Conservation (phyloP, 2,113 vertebrate species). For the Zeus faber region DNA sequence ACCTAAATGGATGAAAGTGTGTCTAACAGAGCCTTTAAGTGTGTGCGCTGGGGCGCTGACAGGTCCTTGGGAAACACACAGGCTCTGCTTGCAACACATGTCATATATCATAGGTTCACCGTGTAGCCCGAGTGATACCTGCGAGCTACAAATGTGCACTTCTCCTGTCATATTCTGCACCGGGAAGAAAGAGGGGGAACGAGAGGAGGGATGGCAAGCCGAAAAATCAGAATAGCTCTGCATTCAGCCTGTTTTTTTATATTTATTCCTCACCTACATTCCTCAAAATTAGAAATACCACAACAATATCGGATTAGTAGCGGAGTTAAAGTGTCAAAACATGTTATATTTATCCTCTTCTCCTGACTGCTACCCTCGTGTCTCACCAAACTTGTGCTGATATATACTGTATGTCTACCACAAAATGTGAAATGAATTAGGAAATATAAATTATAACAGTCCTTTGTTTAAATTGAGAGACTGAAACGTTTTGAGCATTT, state of each 20-base stretch:
- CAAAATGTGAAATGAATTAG: no score
- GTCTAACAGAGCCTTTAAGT: constrained; percentile 67
- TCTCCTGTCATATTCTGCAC: constrained; percentile 61
- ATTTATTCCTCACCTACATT: not conserved
- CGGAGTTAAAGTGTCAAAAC: not conserved
- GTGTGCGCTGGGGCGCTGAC: constrained; percentile 65
- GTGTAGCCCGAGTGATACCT: constrained; percentile 72
- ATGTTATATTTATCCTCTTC: not conserved
- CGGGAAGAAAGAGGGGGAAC: constrained; percentile 41
- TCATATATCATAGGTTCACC: constrained; percentile 78
- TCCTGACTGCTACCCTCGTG: not conserved
- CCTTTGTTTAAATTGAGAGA: no score
- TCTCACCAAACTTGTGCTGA: no score
- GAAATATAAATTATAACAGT: no score
- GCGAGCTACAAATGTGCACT: constrained; percentile 75
- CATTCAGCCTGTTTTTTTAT: constrained; percentile 45
- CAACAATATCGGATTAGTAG: constrained; percentile 24
- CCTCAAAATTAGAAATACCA: constrained; percentile 10
- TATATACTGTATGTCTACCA: no score
- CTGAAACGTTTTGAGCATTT: no score
- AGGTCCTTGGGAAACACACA: constrained; percentile 74
- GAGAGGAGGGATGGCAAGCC: constrained; percentile 38
- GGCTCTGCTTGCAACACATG: constrained; percentile 76
- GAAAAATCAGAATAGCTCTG: constrained; percentile 64
- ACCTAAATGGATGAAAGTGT: constrained; percentile 68